phyloP scores from a whole-genome alignment of 2,797 vertebrate genomes.

The Sebastes oblongus region DNA sequence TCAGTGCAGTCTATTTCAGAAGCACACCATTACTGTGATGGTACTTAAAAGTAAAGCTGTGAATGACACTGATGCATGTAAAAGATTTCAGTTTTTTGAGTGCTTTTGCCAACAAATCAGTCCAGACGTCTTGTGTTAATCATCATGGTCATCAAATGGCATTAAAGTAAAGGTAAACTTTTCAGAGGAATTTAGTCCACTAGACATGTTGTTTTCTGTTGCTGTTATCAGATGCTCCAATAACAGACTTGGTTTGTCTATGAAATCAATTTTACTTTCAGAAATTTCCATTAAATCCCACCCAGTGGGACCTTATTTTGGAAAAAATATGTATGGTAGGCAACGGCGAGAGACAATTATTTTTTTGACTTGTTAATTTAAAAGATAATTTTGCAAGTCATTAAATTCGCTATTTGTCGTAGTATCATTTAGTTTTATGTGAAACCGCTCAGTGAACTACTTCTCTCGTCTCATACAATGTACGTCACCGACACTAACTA shows the following conservation, averaged over 20 bases:
- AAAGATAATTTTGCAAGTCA: too few relatives aligned
- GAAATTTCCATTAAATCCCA: neutral
- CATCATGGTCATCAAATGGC: neutral
- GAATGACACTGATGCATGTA: neutral
- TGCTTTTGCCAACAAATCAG: too few relatives aligned
- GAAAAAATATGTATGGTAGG: too few relatives aligned
- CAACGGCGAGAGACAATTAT: too few relatives aligned
- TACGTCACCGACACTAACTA: too few relatives aligned
- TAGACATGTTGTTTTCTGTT: neutral
- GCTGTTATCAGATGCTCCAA: neutral
- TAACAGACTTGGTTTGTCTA: neutral
- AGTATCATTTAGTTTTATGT: too few relatives aligned
- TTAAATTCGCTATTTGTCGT: too few relatives aligned
- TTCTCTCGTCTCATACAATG: too few relatives aligned
- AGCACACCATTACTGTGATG: neutral
- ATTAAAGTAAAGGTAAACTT: neutral
- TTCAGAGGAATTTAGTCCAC: neutral
- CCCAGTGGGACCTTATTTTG: too few relatives aligned
- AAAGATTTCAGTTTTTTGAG: neutral
- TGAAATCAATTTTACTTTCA: neutral
- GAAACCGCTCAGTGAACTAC: too few relatives aligned
- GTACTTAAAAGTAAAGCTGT: neutral
- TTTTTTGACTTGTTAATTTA: too few relatives aligned
- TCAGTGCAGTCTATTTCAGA: neutral
- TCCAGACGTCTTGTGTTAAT: too few relatives aligned